phyloP scores from a whole-genome alignment of 2,888 invertebrate genomes.

The Sphinx pinastri region DNA sequence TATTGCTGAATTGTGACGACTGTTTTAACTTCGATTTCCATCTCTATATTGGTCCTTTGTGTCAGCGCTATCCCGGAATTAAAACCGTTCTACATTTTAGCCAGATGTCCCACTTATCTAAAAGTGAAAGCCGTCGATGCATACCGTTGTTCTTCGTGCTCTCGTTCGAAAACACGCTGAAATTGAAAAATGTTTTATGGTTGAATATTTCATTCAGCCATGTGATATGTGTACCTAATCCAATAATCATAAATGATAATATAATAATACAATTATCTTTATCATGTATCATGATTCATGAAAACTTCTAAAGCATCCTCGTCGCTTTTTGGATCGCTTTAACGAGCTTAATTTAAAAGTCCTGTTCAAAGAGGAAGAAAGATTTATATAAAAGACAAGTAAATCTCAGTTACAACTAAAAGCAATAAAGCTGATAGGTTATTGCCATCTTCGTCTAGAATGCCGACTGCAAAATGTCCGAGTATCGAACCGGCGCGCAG shows the following conservation, averaged over 20 bases:
- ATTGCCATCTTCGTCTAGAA: conserved; percentile 71
- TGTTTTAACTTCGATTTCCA: background rate
- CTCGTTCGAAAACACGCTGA: conserved; percentile 29
- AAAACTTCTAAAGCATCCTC: background rate
- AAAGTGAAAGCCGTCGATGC: conserved; percentile 20
- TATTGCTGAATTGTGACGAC: background rate
- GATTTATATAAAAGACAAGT: conserved; percentile 46
- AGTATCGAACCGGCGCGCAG: conserved; percentile 60
- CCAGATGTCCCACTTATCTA: conserved; percentile 15
- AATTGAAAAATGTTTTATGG: conserved; percentile 16
- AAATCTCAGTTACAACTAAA: conserved; percentile 52
- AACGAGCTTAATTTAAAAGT: conserved; percentile 44
- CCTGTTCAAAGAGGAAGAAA: conserved; percentile 38
- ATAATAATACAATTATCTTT: background rate
- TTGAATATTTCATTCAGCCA: background rate
- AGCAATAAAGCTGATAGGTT: conserved; percentile 69
- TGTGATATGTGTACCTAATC: background rate
- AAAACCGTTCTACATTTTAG: conserved; percentile 7
- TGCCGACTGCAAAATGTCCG: conserved; percentile 66
- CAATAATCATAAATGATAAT: background rate
- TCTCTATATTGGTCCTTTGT: background rate
- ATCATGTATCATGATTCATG: background rate
- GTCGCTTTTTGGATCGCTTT: conserved; percentile 30
- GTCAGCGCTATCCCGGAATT: conserved; percentile 11
- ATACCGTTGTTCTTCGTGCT: conserved; percentile 20